These are phyloP conservation scores for Seriola quinqueradiata DNA, from an alignment of 2,113 vertebrate genomes.

Conservation along the genomic window DNA sequence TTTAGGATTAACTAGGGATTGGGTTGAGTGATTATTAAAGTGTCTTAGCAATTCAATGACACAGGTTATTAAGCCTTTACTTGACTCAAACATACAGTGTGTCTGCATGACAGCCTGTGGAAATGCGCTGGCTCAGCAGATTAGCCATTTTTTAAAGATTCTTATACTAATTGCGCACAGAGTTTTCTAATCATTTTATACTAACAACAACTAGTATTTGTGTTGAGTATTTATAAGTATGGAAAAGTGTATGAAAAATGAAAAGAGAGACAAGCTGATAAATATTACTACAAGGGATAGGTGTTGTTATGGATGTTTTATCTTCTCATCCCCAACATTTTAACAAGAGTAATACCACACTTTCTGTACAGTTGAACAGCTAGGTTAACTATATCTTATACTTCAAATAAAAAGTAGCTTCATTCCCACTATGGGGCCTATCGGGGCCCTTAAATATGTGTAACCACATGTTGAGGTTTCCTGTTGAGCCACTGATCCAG, in stretches of 20 bases:
- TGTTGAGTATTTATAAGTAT: neutral
- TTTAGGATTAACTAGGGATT: constrained; percentile 76
- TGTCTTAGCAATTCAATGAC: constrained; percentile 61
- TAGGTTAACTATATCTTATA: neutral
- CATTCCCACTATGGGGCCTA: neutral
- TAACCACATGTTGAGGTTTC: constrained; percentile 4
- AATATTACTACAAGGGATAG: neutral
- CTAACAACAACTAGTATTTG: neutral
- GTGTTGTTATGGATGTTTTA: neutral
- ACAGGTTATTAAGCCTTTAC: constrained; percentile 52
- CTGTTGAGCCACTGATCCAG: neutral
- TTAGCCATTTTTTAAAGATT: neutral
- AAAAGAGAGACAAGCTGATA: neutral
- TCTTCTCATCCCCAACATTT: neutral
- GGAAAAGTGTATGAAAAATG: neutral
- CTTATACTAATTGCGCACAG: neutral
- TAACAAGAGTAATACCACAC: neutral
- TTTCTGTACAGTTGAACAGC: neutral
- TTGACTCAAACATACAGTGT: constrained; percentile 18
- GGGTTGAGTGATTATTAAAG: constrained; percentile 62
- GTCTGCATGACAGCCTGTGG: neutral
- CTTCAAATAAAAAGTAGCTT: constrained; percentile 11
- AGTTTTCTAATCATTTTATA: too few species aligned
- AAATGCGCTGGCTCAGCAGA: neutral
- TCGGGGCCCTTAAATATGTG: constrained; percentile 16